phyloP scores from a whole-genome alignment of 2,888 invertebrate species.

The Spisula solida region DNA sequence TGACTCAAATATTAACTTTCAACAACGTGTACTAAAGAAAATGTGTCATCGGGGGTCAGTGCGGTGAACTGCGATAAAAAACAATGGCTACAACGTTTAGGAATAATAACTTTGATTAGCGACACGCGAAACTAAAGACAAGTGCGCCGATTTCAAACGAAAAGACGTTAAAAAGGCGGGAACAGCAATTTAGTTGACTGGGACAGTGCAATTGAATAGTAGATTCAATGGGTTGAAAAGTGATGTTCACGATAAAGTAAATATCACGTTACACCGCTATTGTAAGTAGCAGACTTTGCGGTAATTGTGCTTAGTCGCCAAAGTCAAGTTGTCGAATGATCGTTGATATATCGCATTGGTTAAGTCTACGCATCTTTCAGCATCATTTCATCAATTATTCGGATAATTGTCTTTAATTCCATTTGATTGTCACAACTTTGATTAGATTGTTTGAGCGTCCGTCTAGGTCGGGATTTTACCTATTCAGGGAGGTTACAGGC shows the following conservation, averaged over 20 bases:
- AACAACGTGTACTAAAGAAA: background rate
- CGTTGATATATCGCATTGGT: background rate
- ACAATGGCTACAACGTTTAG: background rate
- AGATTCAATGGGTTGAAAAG: background rate
- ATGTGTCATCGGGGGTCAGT: conserved; percentile 1
- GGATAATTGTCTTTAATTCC: background rate
- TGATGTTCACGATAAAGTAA: conserved; percentile 3
- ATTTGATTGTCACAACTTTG: too few species aligned
- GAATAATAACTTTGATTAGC: background rate
- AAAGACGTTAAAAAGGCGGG: background rate
- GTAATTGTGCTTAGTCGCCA: background rate
- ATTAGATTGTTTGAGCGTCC: too few species aligned
- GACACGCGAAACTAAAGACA: background rate
- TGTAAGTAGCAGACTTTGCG: background rate
- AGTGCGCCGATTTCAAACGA: background rate
- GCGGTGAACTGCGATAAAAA: background rate
- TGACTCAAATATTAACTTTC: background rate
- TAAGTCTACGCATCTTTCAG: background rate
- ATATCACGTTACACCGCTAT: conserved; percentile 28
- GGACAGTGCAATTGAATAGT: background rate
- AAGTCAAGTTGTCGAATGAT: background rate
- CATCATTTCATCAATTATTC: background rate
- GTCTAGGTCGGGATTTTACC: too few species aligned
- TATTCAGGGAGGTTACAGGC: too few species aligned
- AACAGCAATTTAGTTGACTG: background rate